These are phyloP conservation scores for Biston stratarius DNA, from an alignment of 2,888 invertebrate genomes.

Conservation along the genomic window DNA sequence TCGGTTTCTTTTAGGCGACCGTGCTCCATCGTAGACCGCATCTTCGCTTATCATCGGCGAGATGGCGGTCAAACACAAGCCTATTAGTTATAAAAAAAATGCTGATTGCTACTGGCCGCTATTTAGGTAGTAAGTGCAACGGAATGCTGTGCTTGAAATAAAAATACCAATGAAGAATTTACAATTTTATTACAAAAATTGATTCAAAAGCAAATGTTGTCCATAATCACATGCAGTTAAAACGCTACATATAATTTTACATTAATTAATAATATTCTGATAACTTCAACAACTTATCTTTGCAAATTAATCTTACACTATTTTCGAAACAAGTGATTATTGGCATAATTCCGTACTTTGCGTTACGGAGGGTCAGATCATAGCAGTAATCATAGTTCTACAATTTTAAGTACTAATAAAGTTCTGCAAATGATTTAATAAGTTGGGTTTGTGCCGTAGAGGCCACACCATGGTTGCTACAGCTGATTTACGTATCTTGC, in stretches of 20 bases:
- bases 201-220: conserved; percentile 83
- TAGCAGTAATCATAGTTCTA: conserved; percentile 15
- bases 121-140: too few species aligned
- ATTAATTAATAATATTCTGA: conserved; percentile 51
- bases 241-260: conserved; percentile 67
- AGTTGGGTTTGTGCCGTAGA: conserved; percentile 1
- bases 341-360: conserved; percentile 5
- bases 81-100: too few species aligned
- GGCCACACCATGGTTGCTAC: neutral
- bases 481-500: conserved; percentile 1
- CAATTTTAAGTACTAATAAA: conserved; percentile 27
- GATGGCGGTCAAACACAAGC: too few species aligned
- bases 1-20: too few species aligned
- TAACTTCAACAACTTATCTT: conserved; percentile 35
- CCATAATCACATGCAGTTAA: conserved; percentile 79
- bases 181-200: conserved; percentile 74
- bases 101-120: too few species aligned
- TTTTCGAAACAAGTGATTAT: conserved; percentile 14
- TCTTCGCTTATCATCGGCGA: too few species aligned
- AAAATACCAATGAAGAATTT: conserved; percentile 64
- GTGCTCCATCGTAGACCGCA: too few species aligned
- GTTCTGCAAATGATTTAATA: conserved; percentile 10
- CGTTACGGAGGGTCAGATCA: conserved; percentile 16
- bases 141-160: conserved; percentile 16
- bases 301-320: conserved; percentile 46